Conservation (phyloP, 1,140 invertebrate genomes). For the Calosoma granatense region DNA sequence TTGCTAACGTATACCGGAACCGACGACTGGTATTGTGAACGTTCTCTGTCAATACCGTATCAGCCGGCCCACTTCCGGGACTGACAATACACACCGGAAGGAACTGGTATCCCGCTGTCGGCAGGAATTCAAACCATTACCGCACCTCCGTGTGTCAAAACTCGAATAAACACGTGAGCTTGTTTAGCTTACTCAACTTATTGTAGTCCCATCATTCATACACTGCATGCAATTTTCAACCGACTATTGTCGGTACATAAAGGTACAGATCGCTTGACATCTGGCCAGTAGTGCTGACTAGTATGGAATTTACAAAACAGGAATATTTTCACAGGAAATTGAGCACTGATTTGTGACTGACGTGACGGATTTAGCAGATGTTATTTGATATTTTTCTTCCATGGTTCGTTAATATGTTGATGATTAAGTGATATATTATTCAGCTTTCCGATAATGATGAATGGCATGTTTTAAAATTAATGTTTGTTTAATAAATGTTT, state of each 20-base stretch:
- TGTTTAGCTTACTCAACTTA: too few species aligned
- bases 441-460: too few species aligned
- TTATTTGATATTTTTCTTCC: not conserved
- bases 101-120: not conserved
- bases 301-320: not conserved
- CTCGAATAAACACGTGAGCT: not conserved
- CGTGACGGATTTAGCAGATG: not conserved
- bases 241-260: too few species aligned
- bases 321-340: not conserved
- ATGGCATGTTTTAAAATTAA: too few species aligned
- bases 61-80: not conserved
- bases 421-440: too few species aligned
- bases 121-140: not conserved
- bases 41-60: not conserved
- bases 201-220: too few species aligned
- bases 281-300: too few species aligned
- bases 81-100: not conserved
- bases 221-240: too few species aligned
- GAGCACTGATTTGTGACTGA: not conserved
- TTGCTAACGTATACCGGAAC: not conserved
- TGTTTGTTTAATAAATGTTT: not conserved
- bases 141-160: not conserved
- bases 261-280: too few species aligned
- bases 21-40: too few species aligned
- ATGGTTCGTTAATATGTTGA: too few species aligned